Evolutionary conservation across 2,888 invertebrate genomes (phyloP), one percentile per base, ranked within the genome.

Genomic region (Phania funesta): DNA sequence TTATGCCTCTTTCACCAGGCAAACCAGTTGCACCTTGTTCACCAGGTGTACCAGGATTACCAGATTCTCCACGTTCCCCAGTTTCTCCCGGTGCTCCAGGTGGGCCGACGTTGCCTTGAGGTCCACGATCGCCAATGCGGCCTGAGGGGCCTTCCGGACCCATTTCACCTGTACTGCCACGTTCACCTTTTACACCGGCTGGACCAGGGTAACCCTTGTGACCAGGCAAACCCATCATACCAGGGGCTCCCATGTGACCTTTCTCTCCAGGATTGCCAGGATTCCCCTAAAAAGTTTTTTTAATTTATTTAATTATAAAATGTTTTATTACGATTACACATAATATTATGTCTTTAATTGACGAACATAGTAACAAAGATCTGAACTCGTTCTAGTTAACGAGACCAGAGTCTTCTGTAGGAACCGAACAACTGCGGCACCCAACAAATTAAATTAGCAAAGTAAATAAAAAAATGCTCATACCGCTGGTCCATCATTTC

Each of bases 71-170:
- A 86, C 96, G 92, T 89, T 96, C 96, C 0, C 95, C 96, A 54
- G 95, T 94, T 90, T 96, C 96, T 16, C 96, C 96, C 0, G 95
- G 95, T 1, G 95, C 94, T 1, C 96, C 96, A 0, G 93, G 92
- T 0, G 94, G 94, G 3, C 96, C 96, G 22, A 95, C 90, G 16
- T 93, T 93, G n/a, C 96, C 96, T 78, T 94, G 95, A 0, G 93
- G 93, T 0, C 96, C 96, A 87, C 96, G 93, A 87, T 96, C 95
- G 82, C 96, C 96, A 89, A 93, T 93, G 76, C 93, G 92, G 65
- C 95, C 94, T 92, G 85, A 78, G 8, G 88, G 94, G 73, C 97
- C 97, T 90, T 96, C 96, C 13, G 95, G 94, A 7, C 97, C 96
- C 32, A 92, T 85, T 0, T 94, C 93, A 16, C 96, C 96, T 16